Evolutionary conservation across 2,797 vertebrate species (phyloP), one percentile per base, ranked within the genome.

Genomic region (Oophaga sylvatica): DNA sequence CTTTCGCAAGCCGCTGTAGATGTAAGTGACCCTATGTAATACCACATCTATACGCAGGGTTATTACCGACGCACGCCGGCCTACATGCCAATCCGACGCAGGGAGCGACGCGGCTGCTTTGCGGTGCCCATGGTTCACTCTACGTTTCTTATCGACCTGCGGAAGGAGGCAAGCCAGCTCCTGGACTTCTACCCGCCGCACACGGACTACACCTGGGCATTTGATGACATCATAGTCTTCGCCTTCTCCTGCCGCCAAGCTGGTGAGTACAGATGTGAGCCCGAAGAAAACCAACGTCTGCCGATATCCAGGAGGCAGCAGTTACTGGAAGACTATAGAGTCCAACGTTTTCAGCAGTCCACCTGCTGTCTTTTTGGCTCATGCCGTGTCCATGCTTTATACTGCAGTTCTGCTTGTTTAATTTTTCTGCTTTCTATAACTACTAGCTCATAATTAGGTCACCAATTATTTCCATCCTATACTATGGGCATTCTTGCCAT

Each of bases 151-250:
- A 91, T 99, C 0, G 97, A 99, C 91, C 94, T 99, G 85, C 94
- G 97, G 60, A 98, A 97, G 90, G 94, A 96, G 19, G 96, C 96
- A 0, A 94, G 96, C 53, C 92, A 92, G 86, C 88, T 91, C 68
- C 92, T 99, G 53, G 94, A 95, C 19, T 99, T 99, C 92, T 95
- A 98, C 90, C 97, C 97, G 0, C 97, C 97, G 0, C 96, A 97
- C 88, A 92, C 94, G 0, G 96, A 98, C 88, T 99, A 99, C 91
- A 96, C 92, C 85, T 97, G 97, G 96, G 92, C 97, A 45, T 97
- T 97, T 12, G 97, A 99, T 7, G 97, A 99, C 93, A 98, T 99
- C 92, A 98, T 98, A 17, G 96, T 98, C 82, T 98, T 99, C n/a
- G 96, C 97, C 0, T 97, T 93, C 90, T 97, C 97, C 63, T 96